Evolutionary conservation across 2,888 invertebrate species (phyloP).

Genomic region (Cerastis leucographa): DNA sequence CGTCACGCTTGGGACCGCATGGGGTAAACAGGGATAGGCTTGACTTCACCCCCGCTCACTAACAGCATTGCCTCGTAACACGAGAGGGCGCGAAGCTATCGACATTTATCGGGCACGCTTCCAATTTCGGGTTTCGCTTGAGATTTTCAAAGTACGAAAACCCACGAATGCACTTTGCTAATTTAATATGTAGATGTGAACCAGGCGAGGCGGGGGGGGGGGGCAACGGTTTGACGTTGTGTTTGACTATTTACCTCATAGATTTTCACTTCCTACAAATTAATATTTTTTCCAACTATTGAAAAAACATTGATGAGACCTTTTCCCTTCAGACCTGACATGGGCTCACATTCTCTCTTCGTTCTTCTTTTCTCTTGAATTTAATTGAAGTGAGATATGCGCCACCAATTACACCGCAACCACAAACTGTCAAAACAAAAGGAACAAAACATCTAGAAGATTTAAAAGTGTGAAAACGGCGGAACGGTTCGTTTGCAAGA

Average conservation of each 20-base stretch:
- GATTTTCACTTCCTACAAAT: no score
- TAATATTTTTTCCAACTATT: no score
- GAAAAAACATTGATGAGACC: no score
- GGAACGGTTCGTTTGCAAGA: slow-evolving; percentile 18
- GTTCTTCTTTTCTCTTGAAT: no score
- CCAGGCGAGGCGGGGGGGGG: not conserved
- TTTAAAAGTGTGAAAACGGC: slow-evolving; percentile 35
- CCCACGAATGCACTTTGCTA: slow-evolving; percentile 46
- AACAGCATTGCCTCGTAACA: slow-evolving; percentile 30
- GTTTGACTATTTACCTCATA: no score
- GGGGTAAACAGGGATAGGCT: slow-evolving; percentile 29
- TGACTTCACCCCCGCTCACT: slow-evolving; percentile 11
- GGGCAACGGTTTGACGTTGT: not conserved
- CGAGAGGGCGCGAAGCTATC: slow-evolving; percentile 47
- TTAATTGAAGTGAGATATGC: not conserved
- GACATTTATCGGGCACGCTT: slow-evolving; percentile 56
- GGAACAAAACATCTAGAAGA: slow-evolving; percentile 3
- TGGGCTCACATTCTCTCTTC: not conserved
- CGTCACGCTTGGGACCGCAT: slow-evolving; percentile 12
- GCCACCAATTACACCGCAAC: not conserved
- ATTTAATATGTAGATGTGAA: slow-evolving; percentile 45
- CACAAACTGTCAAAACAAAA: slow-evolving; percentile 16
- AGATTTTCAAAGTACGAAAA: slow-evolving; percentile 41
- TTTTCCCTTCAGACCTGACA: not conserved
- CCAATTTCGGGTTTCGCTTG: slow-evolving; percentile 39